Conservation (phyloP, 2,797 vertebrate species). For the Channa striata region DNA sequence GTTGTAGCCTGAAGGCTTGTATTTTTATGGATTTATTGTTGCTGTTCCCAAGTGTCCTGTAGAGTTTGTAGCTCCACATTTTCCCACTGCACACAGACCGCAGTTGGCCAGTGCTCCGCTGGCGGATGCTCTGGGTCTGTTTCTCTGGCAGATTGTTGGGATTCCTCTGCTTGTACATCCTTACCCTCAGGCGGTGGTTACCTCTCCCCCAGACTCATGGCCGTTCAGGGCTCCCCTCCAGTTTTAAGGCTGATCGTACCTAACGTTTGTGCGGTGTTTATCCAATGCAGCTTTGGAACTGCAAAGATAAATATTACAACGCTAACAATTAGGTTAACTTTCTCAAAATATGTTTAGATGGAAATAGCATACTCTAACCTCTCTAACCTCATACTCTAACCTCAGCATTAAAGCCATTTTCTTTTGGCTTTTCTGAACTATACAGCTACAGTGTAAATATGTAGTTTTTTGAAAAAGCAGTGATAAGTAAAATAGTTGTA, state of each 20-base stretch:
- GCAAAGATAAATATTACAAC: background rate
- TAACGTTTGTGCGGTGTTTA: slow-evolving; percentile 14
- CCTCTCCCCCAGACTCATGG: slow-evolving; percentile 50
- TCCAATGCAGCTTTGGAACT: slow-evolving; percentile 10
- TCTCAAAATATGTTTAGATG: background rate
- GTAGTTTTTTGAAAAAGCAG: background rate
- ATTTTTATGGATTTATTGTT: slow-evolving; percentile 53
- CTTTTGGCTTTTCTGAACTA: too few species aligned
- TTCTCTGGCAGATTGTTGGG: slow-evolving; percentile 75
- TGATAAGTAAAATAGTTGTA: background rate
- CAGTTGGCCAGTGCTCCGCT: slow-evolving; percentile 60
- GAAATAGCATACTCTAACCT: background rate
- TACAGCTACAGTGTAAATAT: background rate
- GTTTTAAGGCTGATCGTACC: slow-evolving; percentile 21
- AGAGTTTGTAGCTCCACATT: slow-evolving; percentile 64
- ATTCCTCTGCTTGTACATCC: slow-evolving; percentile 77
- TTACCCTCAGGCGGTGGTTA: slow-evolving; percentile 69
- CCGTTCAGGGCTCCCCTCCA: slow-evolving; percentile 20
- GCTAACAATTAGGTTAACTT: background rate
- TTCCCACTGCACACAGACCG: slow-evolving; percentile 73
- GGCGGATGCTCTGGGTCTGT: slow-evolving; percentile 53
- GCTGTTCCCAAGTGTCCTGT: slow-evolving; percentile 64
- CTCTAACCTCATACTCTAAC: too few species aligned
- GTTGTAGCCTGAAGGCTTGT: slow-evolving; percentile 41
- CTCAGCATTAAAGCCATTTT: background rate